These are phyloP conservation scores for Pseudochirops corinnae DNA, from an alignment of 2,797 vertebrate species.

Conservation along the genomic window DNA sequence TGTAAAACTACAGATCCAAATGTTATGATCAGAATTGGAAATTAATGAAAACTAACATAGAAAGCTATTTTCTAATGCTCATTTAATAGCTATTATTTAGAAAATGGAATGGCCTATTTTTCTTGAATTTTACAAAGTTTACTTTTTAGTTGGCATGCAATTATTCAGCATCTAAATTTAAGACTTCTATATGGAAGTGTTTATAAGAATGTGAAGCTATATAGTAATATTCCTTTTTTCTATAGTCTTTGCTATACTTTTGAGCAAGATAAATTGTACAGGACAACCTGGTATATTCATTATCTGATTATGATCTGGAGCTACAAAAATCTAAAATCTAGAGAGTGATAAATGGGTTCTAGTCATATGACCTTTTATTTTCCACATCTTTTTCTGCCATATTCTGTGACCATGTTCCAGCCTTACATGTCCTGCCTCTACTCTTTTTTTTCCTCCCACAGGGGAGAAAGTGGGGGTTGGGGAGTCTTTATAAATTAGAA, in stretches of 20 bases:
- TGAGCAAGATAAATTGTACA: conserved; percentile 19
- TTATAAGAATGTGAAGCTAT: conserved; percentile 45
- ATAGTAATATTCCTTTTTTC: conserved; percentile 34
- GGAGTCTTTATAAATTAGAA: not conserved
- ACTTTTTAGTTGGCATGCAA: not conserved
- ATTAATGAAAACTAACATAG: conserved; percentile 10
- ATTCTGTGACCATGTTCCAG: not conserved
- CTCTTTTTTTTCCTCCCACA: not conserved
- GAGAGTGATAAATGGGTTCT: conserved; percentile 12
- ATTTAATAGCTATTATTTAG: conserved; percentile 14
- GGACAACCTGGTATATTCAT: not conserved
- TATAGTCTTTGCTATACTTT: conserved; percentile 13
- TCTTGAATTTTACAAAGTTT: conserved; percentile 49
- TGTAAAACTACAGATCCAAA: not conserved
- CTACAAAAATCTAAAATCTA: conserved; percentile 13
- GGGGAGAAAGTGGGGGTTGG: too few species aligned
- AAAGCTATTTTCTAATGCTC: conserved; percentile 28
- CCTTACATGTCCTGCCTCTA: not conserved
- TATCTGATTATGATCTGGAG: not conserved
- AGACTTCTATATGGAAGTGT: conserved; percentile 27
- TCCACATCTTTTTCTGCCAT: conserved; percentile 11
- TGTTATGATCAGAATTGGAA: conserved; percentile 36
- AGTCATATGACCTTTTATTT: conserved; percentile 10
- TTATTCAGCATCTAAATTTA: conserved; percentile 45
- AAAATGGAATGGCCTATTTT: conserved; percentile 10